These are phyloP conservation scores for Syngnathus typhle DNA, from an alignment of 2,113 vertebrate species.

Conservation along the genomic window DNA sequence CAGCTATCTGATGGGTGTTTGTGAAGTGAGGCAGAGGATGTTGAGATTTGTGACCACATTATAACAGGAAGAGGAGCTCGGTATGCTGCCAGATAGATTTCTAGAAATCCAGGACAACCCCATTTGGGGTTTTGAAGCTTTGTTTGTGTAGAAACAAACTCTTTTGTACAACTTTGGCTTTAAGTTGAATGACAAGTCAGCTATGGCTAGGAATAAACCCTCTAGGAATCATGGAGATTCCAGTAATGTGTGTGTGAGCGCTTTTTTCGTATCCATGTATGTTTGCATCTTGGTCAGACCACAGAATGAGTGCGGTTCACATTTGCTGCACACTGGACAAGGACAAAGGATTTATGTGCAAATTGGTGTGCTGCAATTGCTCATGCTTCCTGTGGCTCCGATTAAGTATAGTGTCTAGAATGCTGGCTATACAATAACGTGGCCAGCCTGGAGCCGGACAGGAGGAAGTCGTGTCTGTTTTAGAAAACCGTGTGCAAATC, in stretches of 20 bases:
- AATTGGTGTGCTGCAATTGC: constrained; percentile 25
- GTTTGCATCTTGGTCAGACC: constrained; percentile 28
- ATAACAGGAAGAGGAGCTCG: constrained; percentile 39
- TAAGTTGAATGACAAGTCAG: constrained; percentile 21
- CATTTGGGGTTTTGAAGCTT: constrained; percentile 11
- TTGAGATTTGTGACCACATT: constrained; percentile 29
- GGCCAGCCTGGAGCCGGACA: constrained; percentile 30
- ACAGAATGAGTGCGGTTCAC: constrained; percentile 16
- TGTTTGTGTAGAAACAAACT: neutral
- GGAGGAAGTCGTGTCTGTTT: constrained; percentile 32
- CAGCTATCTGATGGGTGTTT: constrained; percentile 12
- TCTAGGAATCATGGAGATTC: constrained; percentile 37
- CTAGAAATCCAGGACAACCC: constrained; percentile 32
- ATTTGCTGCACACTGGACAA: constrained; percentile 16
- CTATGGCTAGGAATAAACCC: constrained; percentile 24
- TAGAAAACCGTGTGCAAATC: constrained; percentile 20
- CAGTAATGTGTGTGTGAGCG: constrained; percentile 23
- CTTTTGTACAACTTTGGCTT: constrained; percentile 10
- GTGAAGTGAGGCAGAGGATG: constrained; percentile 27
- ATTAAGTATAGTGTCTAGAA: constrained; percentile 42
- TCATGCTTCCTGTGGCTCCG: constrained; percentile 36
- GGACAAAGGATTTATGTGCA: constrained; percentile 32
- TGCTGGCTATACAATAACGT: constrained; percentile 37
- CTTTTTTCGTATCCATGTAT: neutral
- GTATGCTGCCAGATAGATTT: constrained; percentile 32